Conservation (phyloP, 2,113 vertebrate genomes). For the Phylloscopus whistleri region DNA sequence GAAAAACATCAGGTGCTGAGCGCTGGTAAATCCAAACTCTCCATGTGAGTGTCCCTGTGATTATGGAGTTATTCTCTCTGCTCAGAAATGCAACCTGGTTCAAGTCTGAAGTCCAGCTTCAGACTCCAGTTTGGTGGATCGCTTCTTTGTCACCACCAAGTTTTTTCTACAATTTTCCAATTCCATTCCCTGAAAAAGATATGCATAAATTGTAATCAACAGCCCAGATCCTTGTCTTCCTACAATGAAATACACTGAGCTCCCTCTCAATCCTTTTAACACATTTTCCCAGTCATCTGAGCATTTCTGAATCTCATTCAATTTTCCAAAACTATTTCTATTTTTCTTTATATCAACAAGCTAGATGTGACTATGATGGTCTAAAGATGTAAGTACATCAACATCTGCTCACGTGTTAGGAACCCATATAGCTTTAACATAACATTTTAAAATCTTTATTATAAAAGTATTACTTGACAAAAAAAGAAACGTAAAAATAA, state of each 20-base stretch:
- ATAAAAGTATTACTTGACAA: neutral
- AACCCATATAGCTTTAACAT: neutral
- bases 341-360: neutral
- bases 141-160: neutral
- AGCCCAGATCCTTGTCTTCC: neutral
- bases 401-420: neutral
- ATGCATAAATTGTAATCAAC: neutral
- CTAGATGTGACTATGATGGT: neutral
- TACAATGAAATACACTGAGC: neutral
- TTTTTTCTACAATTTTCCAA: neutral
- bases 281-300: neutral
- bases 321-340: neutral
- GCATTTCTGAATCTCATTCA: neutral
- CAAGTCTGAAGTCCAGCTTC: neutral
- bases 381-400: neutral
- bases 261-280: neutral
- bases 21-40: neutral
- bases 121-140: neutral
- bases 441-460: neutral
- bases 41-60: neutral
- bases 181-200: neutral
- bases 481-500: constrained; percentile 30
- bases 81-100: neutral
- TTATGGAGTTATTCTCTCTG: neutral
- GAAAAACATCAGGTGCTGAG: neutral